Evolutionary conservation across 2,113 vertebrate genomes (phyloP).

Genomic region (Atractosteus spatula): DNA sequence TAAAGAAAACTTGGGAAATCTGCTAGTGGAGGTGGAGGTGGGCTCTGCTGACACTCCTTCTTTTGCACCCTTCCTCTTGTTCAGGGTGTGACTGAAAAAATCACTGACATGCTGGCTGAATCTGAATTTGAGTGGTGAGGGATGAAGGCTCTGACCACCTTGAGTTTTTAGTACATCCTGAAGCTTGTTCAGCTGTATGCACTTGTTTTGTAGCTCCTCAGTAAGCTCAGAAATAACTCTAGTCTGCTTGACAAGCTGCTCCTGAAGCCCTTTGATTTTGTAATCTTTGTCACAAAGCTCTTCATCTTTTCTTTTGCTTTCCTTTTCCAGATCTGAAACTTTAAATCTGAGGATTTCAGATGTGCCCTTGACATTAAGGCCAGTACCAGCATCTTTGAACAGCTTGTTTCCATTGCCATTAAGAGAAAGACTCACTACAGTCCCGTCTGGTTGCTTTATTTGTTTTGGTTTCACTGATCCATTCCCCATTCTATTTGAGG

Average conservation of each 20-base stretch:
- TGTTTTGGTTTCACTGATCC: conserved; percentile 80
- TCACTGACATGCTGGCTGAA: conserved; percentile 54
- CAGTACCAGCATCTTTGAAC: conserved; percentile 26
- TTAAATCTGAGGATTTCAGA: conserved; percentile 62
- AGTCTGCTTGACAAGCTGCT: conserved; percentile 72
- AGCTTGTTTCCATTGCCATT: conserved; percentile 42
- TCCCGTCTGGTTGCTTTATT: conserved; percentile 61
- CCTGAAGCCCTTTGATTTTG: conserved; percentile 70
- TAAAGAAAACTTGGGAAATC: conserved; percentile 77
- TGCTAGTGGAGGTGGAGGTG: conserved; percentile 68
- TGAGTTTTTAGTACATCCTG: conserved; percentile 75
- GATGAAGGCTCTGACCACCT: conserved; percentile 44
- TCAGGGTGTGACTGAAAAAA: conserved; percentile 57
- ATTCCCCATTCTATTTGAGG: conserved; percentile 77
- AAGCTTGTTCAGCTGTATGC: conserved; percentile 77
- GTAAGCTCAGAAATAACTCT: conserved; percentile 73
- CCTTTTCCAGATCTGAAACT: conserved; percentile 75
- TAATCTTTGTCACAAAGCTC: conserved; percentile 67
- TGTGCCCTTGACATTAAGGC: conserved; percentile 31
- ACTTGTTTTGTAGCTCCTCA: conserved; percentile 79
- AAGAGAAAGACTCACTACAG: conserved; percentile 39
- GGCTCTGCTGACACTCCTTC: conserved; percentile 90
- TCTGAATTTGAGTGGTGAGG: conserved; percentile 56
- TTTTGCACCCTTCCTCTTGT: conserved; percentile 82
- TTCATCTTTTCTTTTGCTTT: conserved; percentile 73